Evolutionary conservation across 2,113 vertebrate species (phyloP), one percentile per base, ranked within the genome.

Genomic region (Pelodiscus sinensis): DNA sequence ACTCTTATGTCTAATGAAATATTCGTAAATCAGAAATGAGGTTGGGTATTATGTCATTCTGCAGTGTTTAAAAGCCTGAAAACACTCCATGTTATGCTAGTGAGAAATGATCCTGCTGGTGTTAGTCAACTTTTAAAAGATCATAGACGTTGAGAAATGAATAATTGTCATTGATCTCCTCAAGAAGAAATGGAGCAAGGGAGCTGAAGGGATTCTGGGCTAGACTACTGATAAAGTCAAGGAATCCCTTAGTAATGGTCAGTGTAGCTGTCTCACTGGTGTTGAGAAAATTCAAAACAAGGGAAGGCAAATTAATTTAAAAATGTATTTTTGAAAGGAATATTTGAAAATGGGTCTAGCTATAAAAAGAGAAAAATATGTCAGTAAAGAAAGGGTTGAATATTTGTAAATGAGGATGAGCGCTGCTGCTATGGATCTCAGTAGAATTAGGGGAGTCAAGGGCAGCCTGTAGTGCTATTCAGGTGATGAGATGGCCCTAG

Each of bases 341-440:
- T 44, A 90, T 18, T 83, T 89, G 86, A 94, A 94, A 44, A 2
- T 50, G 52, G 3, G 14, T 88, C 77, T 88, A 87, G 82, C 93
- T 96, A 95, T 94, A 97, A 93, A 93, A 96, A 97, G 95, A 95
- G 86, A 95, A 96, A 96, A 96, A 93, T 84, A 94, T 95, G 96
- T 94, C 96, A 95, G 95, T 95, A 95, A 96, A 96, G 93, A 96
- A 95, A 95, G 94, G 95, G 85, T 71, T 94, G 92, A 94, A 94
- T 86, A 95, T 95, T 96, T 95, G 35, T 89, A 94, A 94, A 6
- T 44, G 5, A 44, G 44, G 44, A 44, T 44, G 44, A 44, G 44
- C 44, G 5, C 44, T 44, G 44, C 44, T 44, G 44, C 44, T 44
- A 44, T 44, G 44, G 5, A 44, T 44, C 44, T 44, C 44, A 44